Conservation (phyloP, 1,140 invertebrate genomes). For the Philopotamus ludificatus region DNA sequence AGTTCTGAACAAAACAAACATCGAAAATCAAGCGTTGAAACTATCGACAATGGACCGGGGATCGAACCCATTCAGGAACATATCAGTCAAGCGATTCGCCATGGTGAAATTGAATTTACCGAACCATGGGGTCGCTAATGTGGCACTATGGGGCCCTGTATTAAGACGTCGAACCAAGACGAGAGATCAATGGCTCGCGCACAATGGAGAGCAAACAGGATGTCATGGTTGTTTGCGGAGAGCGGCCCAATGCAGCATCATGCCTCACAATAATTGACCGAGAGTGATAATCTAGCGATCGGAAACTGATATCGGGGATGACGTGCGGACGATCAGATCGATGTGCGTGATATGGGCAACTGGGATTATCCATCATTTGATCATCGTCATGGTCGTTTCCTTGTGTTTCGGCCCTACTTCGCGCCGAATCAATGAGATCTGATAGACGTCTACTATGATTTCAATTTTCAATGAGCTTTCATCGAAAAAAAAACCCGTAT, state of each 20-base stretch:
- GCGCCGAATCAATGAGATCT: no score
- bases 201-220: slow-evolving; percentile 39
- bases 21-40: not conserved
- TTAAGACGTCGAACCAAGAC: slow-evolving; percentile 38
- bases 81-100: slow-evolving; percentile 33
- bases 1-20: not conserved
- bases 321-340: not conserved
- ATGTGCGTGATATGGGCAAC: not conserved
- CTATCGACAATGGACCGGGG: slow-evolving; percentile 11
- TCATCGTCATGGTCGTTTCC: no score
- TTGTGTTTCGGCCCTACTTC: no score
- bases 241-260: slow-evolving; percentile 5
- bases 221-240: slow-evolving; percentile 34
- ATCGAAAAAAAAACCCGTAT: no score
- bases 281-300: not conserved
- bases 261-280: not conserved
- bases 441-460: no score
- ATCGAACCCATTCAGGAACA: slow-evolving; percentile 24
- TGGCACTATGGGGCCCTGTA: slow-evolving; percentile 29
- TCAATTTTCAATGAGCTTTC: no score
- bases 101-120: slow-evolving; percentile 38
- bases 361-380: not conserved
- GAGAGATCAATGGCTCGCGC: slow-evolving; percentile 22
- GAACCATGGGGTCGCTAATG: slow-evolving; percentile 28
- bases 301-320: not conserved